These are phyloP conservation scores for Vireo altiloquus DNA, from an alignment of 2,113 vertebrate genomes.

Conservation along the genomic window DNA sequence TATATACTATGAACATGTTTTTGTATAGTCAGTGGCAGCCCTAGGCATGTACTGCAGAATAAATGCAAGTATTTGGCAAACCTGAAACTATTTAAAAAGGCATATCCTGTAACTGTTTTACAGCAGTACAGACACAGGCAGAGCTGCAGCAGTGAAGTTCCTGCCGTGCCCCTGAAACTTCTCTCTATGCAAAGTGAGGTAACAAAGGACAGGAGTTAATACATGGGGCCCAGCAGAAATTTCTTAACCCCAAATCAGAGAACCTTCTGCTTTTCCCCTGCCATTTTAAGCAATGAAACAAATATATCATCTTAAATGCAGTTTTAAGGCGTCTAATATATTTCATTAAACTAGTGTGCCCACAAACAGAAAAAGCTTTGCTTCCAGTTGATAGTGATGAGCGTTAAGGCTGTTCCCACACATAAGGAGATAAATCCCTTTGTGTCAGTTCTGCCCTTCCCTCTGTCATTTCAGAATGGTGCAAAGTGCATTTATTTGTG, in stretches of 20 bases:
- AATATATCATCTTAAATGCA: rapidly evolving
- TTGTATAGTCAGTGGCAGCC: not conserved
- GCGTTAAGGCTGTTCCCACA: not conserved
- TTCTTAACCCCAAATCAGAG: not conserved
- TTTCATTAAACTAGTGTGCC: rapidly evolving
- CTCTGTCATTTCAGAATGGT: not conserved
- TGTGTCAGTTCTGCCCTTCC: rapidly evolving
- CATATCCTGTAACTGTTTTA: not conserved
- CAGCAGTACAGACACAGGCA: not conserved
- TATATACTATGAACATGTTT: not conserved
- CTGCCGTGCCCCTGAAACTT: not conserved
- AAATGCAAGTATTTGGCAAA: not conserved
- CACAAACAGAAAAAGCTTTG: not conserved
- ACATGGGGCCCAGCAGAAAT: too few relatives aligned
- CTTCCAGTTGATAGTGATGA: rapidly evolving
- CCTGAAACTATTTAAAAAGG: not conserved
- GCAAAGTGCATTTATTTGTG: not conserved
- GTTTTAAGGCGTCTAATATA: not conserved
- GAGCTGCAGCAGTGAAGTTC: not conserved
- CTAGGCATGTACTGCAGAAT: not conserved
- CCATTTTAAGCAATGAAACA: not conserved
- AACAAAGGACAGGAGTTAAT: not conserved
- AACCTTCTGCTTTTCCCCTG: not conserved
- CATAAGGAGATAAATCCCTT: not conserved
- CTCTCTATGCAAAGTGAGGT: rapidly evolving